phyloP scores from a whole-genome alignment of 1,140 invertebrate genomes.

The Pachyrhynchus sulphureomaculatus region DNA sequence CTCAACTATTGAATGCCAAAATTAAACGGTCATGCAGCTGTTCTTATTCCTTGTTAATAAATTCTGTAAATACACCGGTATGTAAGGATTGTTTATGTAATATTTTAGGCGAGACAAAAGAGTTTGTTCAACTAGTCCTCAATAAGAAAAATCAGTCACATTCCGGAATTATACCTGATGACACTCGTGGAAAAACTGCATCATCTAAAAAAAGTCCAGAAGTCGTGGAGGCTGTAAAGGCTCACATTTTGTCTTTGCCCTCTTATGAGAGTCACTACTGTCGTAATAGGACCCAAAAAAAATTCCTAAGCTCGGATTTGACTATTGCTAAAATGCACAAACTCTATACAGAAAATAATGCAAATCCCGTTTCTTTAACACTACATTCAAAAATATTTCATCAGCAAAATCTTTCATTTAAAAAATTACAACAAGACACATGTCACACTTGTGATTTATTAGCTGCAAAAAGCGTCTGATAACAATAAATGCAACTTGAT shows the following conservation, averaged over 20 bases:
- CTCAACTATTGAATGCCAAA: no score
- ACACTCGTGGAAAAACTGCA: not conserved
- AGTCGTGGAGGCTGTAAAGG: not conserved
- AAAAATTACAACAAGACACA: not conserved
- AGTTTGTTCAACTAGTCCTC: not conserved
- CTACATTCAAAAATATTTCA: no score
- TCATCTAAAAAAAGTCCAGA: not conserved
- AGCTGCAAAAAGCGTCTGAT: not conserved
- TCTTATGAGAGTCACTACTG: not conserved
- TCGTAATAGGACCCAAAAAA: not conserved
- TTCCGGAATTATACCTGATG: not conserved
- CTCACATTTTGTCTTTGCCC: not conserved
- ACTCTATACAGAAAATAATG: no score
- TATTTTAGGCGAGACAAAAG: not conserved
- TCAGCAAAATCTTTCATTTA: not conserved
- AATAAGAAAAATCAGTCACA: not conserved
- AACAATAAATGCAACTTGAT: not conserved
- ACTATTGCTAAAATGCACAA: no score
- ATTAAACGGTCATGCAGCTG: not conserved
- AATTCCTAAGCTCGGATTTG: not conserved
- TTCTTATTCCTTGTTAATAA: not conserved
- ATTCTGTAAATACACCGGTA: not conserved
- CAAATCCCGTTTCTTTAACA: no score
- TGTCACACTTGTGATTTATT: not conserved
- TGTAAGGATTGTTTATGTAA: not conserved